phyloP scores from a whole-genome alignment of 2,888 invertebrate genomes.

The Orthonevra nobilis region DNA sequence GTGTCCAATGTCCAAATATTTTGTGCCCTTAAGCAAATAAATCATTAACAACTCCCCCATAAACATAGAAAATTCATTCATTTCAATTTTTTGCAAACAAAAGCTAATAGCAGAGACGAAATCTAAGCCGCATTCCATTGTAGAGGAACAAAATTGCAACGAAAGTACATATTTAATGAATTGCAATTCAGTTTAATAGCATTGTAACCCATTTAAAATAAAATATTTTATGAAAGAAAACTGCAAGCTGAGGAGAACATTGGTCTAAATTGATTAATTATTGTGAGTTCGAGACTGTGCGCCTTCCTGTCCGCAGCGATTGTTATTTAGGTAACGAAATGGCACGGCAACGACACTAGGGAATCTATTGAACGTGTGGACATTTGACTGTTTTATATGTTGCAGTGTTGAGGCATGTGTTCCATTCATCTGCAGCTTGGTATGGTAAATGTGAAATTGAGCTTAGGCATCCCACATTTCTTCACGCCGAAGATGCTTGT shows the following conservation, averaged over 20 bases:
- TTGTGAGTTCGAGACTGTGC: slow-evolving; percentile 56
- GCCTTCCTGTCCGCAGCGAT: slow-evolving; percentile 10
- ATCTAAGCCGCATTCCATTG: slow-evolving; percentile 45
- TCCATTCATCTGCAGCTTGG: slow-evolving; percentile 25
- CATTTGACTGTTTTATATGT: slow-evolving; percentile 5
- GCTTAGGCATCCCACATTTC: slow-evolving; percentile 1
- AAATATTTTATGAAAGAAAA: slow-evolving; percentile 56
- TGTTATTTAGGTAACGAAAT: too few relatives aligned
- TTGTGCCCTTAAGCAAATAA: too few relatives aligned
- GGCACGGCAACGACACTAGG: slow-evolving; percentile 2
- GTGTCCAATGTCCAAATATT: too few relatives aligned
- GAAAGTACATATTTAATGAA: slow-evolving; percentile 52
- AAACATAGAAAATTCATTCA: too few relatives aligned
- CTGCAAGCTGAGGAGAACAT: slow-evolving; percentile 44
- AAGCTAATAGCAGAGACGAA: too few relatives aligned
- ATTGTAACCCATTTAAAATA: slow-evolving; percentile 62
- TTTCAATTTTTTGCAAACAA: too few relatives aligned
- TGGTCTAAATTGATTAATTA: slow-evolving; percentile 69
- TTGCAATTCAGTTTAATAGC: slow-evolving; percentile 66
- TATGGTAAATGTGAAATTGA: slow-evolving; percentile 9
- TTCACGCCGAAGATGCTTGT: background rate
- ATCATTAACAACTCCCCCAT: too few relatives aligned
- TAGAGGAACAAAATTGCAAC: slow-evolving; percentile 33
- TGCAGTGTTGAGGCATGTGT: background rate
- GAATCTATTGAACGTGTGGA: slow-evolving; percentile 29